These are phyloP conservation scores for Melipona quadrifasciata DNA, from an alignment of 1,140 invertebrate species.

Conservation along the genomic window DNA sequence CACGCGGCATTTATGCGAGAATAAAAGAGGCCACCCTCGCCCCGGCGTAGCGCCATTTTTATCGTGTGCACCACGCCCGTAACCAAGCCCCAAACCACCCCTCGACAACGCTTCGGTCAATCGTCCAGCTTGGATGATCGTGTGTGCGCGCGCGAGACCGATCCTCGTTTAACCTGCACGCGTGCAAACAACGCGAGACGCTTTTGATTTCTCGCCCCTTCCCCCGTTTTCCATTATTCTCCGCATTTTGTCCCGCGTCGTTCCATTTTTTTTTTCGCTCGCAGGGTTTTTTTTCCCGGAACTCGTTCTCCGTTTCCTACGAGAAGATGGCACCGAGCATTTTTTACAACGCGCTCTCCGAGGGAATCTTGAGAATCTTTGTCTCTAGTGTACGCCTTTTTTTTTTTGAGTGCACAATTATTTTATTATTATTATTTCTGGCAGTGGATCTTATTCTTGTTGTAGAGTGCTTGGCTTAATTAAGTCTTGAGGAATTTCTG, in stretches of 20 bases:
- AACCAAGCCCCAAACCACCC: conserved; percentile 50
- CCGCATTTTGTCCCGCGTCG: neutral
- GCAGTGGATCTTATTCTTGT: neutral
- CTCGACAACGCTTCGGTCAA: conserved; percentile 51
- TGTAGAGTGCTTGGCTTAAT: no score
- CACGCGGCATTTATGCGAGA: conserved; percentile 68
- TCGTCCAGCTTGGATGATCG: conserved; percentile 56
- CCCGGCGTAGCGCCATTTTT: conserved; percentile 70
- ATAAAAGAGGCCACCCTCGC: conserved; percentile 62
- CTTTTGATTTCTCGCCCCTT: conserved; percentile 45
- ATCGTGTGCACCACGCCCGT: conserved; percentile 73
- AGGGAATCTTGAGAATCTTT: neutral
- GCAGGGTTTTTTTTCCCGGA: neutral
- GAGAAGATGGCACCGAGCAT: neutral
- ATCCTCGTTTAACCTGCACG: conserved; percentile 54
- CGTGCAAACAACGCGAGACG: conserved; percentile 51
- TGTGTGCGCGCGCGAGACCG: conserved; percentile 35
- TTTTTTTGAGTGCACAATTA: neutral
- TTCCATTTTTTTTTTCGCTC: neutral
- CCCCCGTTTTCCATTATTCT: conserved; percentile 3
- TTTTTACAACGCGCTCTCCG: neutral
- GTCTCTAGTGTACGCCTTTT: neutral
- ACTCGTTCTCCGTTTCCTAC: neutral
- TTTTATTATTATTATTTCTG: neutral
- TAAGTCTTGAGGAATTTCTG: neutral